A percentile compares a stretch with the other conserved stretches of the same genome.
Conservation (phyloP, 2,797 vertebrate genomes). For the Tarsius wallacei region DNA sequence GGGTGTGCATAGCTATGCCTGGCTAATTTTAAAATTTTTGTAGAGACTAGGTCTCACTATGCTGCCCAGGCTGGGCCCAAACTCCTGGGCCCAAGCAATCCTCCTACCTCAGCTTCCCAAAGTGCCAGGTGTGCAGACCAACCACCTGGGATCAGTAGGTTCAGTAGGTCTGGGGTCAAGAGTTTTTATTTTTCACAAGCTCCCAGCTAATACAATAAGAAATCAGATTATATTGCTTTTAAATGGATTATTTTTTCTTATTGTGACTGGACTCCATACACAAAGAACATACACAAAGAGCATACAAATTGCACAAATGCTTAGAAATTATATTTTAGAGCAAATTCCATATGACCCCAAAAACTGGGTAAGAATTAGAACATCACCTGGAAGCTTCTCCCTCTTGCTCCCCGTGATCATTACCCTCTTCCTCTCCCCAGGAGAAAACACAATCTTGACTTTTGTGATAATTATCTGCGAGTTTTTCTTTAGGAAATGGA, state of each 20-base stretch:
- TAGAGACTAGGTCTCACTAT: no score
- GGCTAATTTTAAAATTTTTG: neutral
- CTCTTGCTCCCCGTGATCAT: neutral
- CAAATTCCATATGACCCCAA: neutral
- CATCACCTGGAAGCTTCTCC: neutral
- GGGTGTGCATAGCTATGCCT: fast-evolving
- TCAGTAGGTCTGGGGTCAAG: neutral
- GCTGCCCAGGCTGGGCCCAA: no score
- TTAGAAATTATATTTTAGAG: neutral
- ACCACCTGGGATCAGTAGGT: neutral
- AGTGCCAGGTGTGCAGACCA: neutral
- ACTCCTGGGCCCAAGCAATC: no score
- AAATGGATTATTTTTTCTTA: neutral
- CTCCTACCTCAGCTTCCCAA: no score
- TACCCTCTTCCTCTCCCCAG: neutral
- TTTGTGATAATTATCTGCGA: slow-evolving; percentile 24
- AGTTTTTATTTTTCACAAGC: neutral
- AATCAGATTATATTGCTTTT: neutral
- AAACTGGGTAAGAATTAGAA: neutral
- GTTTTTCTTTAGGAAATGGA: slow-evolving; percentile 10
- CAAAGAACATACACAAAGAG: neutral
- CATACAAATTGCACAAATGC: neutral
- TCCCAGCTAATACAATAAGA: neutral
- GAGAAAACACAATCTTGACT: neutral
- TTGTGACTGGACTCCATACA: neutral